Percentiles rank a stretch among this genome's conserved stretches.
Conservation (phyloP, 2,113 vertebrate genomes). For the Aphyosemion australe region DNA sequence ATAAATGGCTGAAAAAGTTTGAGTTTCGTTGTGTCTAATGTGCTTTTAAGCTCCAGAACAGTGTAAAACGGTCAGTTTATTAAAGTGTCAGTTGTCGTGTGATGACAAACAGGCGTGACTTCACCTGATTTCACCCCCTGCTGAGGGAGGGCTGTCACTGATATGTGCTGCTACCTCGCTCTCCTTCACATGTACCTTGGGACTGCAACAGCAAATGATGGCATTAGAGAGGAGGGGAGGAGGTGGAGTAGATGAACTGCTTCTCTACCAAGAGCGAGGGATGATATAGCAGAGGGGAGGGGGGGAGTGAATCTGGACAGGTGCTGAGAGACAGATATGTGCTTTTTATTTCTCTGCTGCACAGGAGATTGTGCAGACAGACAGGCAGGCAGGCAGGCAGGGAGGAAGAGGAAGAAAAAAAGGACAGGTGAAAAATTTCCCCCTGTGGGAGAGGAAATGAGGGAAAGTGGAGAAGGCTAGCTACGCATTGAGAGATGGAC, state of each 20-base stretch:
- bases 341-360: constrained; percentile 34
- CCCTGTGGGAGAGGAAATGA: constrained; percentile 67
- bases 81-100: background rate
- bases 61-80: no score
- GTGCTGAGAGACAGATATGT: constrained; percentile 71
- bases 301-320: constrained; percentile 48
- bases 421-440: constrained; percentile 72
- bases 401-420: constrained; percentile 24
- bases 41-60: no score
- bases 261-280: constrained; percentile 51
- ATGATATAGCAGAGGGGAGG: constrained; percentile 42
- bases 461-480: constrained; percentile 60
- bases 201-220: constrained; percentile 63
- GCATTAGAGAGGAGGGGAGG: constrained; percentile 50
- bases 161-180: constrained; percentile 53
- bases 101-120: background rate
- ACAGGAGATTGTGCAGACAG: constrained; percentile 40
- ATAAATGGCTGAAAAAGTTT: no score
- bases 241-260: constrained; percentile 50
- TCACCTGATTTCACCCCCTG: background rate
- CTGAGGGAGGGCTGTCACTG: constrained; percentile 44
- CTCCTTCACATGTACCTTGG: constrained; percentile 49
- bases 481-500: constrained; percentile 67
- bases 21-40: no score
- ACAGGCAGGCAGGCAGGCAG: constrained; percentile 18